Evolutionary conservation across 2,113 vertebrate species (phyloP), one percentile per base, ranked within the genome.

Genomic region (Mormyrus iriodes): DNA sequence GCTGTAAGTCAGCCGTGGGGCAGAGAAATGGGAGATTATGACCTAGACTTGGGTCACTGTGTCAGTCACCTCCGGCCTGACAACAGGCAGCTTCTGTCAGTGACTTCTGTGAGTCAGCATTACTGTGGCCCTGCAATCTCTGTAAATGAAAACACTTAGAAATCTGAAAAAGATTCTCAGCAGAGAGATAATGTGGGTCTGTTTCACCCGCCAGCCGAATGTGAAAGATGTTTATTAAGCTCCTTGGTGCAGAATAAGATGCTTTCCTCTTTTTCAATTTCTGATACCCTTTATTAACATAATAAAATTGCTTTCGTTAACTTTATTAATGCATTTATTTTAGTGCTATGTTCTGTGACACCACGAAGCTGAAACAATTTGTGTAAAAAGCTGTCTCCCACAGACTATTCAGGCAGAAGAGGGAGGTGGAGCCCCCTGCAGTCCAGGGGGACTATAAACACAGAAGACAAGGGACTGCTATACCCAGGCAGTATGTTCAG

Each of bases 121-220:
- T n/a, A n/a, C n/a, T n/a, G n/a, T 69, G 21, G 4, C 46, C 21
- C 21, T 69, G 2, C n/a, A 69, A 3, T 69, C 24, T 44, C 24
- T 24, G 44, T 44, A 39, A 86, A 39, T 17, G 6, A 52, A 52
- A 49, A 10, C n/a, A 24, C 58, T 65, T 61, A 2, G 58, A 3
- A 61, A n/a, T n/a, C n/a, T n/a, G n/a, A n/a, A n/a, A n/a, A n/a
- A n/a, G n/a, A n/a, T n/a, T 42, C 19, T 79, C 35, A 6, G 73
- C 31, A 19, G 5, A 79, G 35, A 1, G 35, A 6, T 39, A 35
- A 79, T 17, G 4, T 8, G 82, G 3, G 51, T 52, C 3, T 21
- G n/a, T 46, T 84, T 3, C 9, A 8, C 58, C 5, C 91, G 93
- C 90, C 92, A 97, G 96, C 95, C 96, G 76, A 61, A 61, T n/a